Percentiles rank a stretch among this genome's conserved stretches.
These are phyloP conservation scores for Amphipoea oculea DNA, from an alignment of 2,888 invertebrate species.

Conservation along the genomic window DNA sequence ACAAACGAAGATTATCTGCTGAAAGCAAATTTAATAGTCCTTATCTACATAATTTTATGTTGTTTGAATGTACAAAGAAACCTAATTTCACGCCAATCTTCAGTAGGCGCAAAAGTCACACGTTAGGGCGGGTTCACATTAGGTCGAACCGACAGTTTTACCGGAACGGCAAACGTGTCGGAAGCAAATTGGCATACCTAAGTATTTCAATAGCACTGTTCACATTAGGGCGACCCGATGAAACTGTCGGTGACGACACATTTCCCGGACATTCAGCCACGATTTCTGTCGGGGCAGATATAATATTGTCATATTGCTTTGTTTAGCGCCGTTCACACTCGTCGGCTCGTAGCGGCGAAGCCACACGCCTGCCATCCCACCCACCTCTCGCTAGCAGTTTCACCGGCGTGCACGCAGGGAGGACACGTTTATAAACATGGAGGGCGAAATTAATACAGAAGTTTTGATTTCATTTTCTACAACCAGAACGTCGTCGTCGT, in stretches of 20 bases:
- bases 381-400: no score
- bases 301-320: neutral
- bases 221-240: no score
- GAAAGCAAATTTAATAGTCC: neutral
- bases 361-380: no score
- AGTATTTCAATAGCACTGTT: neutral
- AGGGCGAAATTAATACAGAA: no score
- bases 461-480: neutral
- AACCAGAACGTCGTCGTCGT: neutral
- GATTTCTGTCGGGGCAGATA: neutral
- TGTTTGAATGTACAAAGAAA: neutral
- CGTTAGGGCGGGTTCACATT: neutral
- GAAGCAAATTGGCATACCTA: neutral
- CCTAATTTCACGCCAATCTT: constrained; percentile 25
- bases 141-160: neutral
- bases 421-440: no score
- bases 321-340: neutral
- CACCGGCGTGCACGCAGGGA: no score
- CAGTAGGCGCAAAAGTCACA: neutral
- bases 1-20: neutral
- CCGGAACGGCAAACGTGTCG: neutral
- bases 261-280: neutral
- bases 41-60: neutral
- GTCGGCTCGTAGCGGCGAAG: no score
- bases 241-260: neutral